Evolutionary conservation across 2,113 vertebrate genomes (phyloP).

Genomic region (Notiomystis cincta): DNA sequence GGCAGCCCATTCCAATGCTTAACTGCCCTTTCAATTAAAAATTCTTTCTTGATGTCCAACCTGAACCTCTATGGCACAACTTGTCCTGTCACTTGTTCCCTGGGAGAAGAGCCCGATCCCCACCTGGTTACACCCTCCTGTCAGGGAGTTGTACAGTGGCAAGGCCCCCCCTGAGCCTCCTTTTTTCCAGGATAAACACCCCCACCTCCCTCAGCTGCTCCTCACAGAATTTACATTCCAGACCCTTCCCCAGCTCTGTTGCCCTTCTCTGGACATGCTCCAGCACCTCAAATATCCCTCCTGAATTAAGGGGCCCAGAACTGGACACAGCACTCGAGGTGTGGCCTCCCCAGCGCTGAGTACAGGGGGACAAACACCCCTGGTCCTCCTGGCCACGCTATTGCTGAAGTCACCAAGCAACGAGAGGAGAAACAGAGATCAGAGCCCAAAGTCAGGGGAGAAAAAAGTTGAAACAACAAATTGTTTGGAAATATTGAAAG

Average conservation of each 20-base stretch:
- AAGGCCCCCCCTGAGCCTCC: neutral
- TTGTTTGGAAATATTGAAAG: neutral
- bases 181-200: neutral
- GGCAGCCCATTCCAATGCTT: neutral
- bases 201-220: neutral
- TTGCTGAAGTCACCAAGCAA: neutral
- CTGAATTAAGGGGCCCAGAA: neutral
- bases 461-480: neutral
- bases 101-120: neutral
- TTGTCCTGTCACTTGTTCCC: neutral
- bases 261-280: neutral
- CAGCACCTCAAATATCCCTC: neutral
- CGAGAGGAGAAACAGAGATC: neutral
- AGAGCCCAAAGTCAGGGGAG: neutral
- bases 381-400: neutral
- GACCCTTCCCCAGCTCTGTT: neutral
- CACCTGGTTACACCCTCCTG: neutral
- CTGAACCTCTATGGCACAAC: rapidly evolving
- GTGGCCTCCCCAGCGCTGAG: neutral
- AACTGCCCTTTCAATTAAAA: neutral
- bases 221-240: neutral
- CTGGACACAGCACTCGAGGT: neutral
- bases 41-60: neutral
- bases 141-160: no score
- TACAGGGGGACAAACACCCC: neutral